These are phyloP conservation scores for Campylomormyrus tamandua DNA, from an alignment of 2,113 vertebrate genomes.

Conservation along the genomic window DNA sequence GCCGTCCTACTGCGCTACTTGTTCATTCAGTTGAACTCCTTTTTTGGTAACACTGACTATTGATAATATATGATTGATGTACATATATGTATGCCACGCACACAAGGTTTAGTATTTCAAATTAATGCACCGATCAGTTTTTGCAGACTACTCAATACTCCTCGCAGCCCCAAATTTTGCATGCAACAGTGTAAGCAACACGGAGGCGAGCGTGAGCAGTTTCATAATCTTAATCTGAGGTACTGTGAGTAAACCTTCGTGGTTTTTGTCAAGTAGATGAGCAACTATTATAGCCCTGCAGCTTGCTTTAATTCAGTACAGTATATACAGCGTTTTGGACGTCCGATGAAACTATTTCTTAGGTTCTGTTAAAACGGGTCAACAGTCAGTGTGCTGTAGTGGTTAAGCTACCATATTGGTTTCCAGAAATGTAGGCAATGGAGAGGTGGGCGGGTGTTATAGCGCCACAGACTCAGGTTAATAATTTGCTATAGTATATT, in stretches of 20 bases:
- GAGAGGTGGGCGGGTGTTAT: neutral
- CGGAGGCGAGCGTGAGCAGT: neutral
- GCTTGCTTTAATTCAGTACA: neutral
- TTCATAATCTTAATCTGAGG: neutral
- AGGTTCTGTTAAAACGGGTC: neutral
- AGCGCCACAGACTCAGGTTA: neutral
- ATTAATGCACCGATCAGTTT: neutral
- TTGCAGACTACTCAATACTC: neutral
- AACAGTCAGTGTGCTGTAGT: neutral
- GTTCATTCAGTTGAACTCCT: neutral
- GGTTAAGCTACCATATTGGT: neutral
- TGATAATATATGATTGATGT: conserved; percentile 1
- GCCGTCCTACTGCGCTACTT: neutral
- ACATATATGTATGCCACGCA: neutral
- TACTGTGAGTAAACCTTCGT: neutral
- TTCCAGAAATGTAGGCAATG: neutral
- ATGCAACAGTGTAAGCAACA: neutral
- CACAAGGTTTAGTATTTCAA: neutral
- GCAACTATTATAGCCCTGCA: neutral
- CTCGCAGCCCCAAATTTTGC: neutral
- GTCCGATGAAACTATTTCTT: neutral
- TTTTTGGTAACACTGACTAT: neutral
- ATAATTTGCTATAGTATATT: neutral
- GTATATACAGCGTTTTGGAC: neutral
- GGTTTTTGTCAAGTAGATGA: neutral